Percentiles rank a stretch among this genome's conserved stretches.
These are phyloP conservation scores for Axinella damicornis DNA, from an alignment of 37 sponge, comb jelly and placozoan genomes.

Conservation along the genomic window DNA sequence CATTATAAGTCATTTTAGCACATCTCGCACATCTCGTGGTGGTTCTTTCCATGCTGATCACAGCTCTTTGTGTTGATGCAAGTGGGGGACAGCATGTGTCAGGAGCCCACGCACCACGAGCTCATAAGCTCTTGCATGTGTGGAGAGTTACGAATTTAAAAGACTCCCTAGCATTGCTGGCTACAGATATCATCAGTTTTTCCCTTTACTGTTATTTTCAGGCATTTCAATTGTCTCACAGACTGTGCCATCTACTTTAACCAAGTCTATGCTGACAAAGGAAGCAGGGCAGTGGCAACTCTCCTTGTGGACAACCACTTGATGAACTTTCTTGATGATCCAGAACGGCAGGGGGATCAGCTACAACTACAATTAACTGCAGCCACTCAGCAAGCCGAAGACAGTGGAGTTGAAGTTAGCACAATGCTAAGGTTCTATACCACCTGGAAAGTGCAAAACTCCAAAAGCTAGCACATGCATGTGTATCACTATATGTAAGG, in stretches of 20 bases:
- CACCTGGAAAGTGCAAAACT: slow-evolving; percentile 42
- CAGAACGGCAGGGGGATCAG: slow-evolving; percentile 2
- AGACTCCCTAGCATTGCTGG: too few species aligned
- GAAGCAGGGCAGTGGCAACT: slow-evolving; percentile 39
- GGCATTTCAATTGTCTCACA: slow-evolving; percentile 66
- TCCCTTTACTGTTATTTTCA: background rate
- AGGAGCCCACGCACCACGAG: too few species aligned
- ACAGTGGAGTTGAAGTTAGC: slow-evolving; percentile 56
- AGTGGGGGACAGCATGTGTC: too few species aligned
- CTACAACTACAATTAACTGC: slow-evolving; percentile 19
- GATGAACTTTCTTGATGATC: slow-evolving; percentile 12
- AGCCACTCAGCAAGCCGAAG: slow-evolving; percentile 19
- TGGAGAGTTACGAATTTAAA: too few species aligned
- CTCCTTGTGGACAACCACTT: slow-evolving; percentile 64
- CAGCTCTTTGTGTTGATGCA: too few species aligned
- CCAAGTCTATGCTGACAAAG: slow-evolving; percentile 7
- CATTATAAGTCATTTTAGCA: background rate
- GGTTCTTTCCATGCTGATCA: too few species aligned
- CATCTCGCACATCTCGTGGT: background rate
- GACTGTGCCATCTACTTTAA: slow-evolving; percentile 88
- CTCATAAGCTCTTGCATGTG: too few species aligned
- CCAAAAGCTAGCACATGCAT: background rate
- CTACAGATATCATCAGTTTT: too few species aligned
- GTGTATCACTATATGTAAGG: too few species aligned
- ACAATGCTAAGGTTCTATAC: slow-evolving; percentile 53